These are phyloP conservation scores for Seira musarum DNA, from an alignment of 2,888 invertebrate genomes.

Conservation along the genomic window DNA sequence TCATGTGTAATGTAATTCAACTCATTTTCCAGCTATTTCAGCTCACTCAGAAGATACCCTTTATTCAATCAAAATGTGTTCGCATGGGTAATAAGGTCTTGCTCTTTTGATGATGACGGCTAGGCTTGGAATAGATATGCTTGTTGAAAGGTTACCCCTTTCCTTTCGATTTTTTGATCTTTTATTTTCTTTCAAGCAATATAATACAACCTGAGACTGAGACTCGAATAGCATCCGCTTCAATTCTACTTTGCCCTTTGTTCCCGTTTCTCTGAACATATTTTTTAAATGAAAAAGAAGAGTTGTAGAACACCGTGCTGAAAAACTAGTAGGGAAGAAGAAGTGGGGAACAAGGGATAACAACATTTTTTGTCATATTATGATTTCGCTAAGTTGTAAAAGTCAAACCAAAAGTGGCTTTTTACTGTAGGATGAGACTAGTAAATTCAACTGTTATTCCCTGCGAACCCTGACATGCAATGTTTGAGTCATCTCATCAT, in stretches of 20 bases:
- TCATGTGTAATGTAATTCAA: constrained; percentile 24
- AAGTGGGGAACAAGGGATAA: constrained; percentile 11
- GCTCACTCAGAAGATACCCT: no score
- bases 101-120: no score
- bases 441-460: no score
- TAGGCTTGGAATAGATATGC: no score
- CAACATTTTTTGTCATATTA: constrained; percentile 32
- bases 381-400: constrained; percentile 46
- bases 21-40: constrained; percentile 12
- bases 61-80: no score
- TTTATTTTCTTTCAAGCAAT: constrained; percentile 21
- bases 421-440: no score
- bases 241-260: constrained; percentile 33
- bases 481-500: no score
- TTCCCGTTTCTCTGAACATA: constrained; percentile 9
- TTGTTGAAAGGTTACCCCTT: constrained; percentile 33
- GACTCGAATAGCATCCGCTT: constrained; percentile 16
- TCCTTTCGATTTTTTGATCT: constrained; percentile 27
- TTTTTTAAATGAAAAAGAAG: constrained; percentile 23
- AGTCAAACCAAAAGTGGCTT: constrained; percentile 49
- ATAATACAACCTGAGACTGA: constrained; percentile 32
- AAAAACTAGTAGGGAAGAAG: no score
- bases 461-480: constrained; percentile 29
- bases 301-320: no score
- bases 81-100: no score